Percentiles rank a stretch among this genome's conserved stretches.
Conservation (phyloP, 2,113 vertebrate genomes). For the Clinocottus analis region DNA sequence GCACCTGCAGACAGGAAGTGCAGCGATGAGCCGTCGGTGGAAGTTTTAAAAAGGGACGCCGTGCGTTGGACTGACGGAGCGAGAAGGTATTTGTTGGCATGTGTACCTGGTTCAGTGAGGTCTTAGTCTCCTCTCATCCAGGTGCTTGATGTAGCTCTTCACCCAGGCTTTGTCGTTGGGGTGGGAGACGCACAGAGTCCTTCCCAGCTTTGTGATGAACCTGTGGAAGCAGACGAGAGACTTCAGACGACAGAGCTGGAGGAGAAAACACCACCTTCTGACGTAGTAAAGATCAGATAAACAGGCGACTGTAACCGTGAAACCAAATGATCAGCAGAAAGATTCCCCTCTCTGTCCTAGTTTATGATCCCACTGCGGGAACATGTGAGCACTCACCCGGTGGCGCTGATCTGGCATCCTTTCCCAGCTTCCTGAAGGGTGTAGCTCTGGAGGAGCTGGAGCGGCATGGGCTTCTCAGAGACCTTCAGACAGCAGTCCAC, state of each 20-base stretch:
- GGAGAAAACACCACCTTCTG: too few species aligned
- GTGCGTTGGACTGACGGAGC: neutral
- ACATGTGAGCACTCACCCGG: slow-evolving; percentile 49
- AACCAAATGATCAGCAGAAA: too few species aligned
- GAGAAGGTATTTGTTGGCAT: neutral
- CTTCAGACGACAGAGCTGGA: neutral
- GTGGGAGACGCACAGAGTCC: slow-evolving; percentile 47
- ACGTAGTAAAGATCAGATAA: too few species aligned
- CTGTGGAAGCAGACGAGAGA: slow-evolving; percentile 34
- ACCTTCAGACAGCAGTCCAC: slow-evolving; percentile 58
- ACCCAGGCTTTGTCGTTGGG: slow-evolving; percentile 35
- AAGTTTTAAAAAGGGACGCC: neutral
- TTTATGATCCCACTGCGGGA: neutral
- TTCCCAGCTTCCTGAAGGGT: slow-evolving; percentile 47
- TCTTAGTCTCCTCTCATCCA: slow-evolving; percentile 19
- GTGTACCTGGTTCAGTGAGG: slow-evolving; percentile 20
- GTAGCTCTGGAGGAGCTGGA: slow-evolving; percentile 10
- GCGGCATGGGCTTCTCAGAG: slow-evolving; percentile 4
- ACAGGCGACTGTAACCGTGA: too few species aligned
- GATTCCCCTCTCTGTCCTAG: too few species aligned
- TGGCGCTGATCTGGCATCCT: slow-evolving; percentile 60
- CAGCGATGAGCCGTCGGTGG: neutral
- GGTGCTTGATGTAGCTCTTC: neutral
- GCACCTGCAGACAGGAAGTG: neutral
- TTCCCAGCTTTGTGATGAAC: slow-evolving; percentile 3